Evolutionary conservation across 2,797 vertebrate genomes (phyloP), one percentile per base, ranked within the genome.

Genomic region (Ispidina lecontei): DNA sequence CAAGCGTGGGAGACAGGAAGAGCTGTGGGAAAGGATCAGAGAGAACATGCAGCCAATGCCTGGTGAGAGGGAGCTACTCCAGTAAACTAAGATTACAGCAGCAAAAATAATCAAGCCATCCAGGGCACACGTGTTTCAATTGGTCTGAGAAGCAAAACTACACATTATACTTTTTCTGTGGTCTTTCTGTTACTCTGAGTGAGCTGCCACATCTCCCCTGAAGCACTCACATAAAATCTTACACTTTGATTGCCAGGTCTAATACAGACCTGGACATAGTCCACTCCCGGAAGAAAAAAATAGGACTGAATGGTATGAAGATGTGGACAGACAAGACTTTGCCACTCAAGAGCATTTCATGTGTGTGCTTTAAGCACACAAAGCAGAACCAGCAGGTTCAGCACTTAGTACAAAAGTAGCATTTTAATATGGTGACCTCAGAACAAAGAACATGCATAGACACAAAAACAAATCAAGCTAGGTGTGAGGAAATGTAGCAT

Each of bases 1-100:
- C 94, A 94, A 83, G 93, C 54, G 76, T 95, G 91, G 91, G 93
- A 95, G 87, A 91, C 62, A 73, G 28, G 71, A 44, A 52, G 69
- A 71, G 54, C 82, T 92, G 69, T 94, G 91, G 93, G 95, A 93
- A 96, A 87, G 56, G 39, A 68, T 74, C 82, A 89, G 33, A 85
- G 92, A 80, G 72, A 92, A 84, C 67, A 43, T 2, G 87, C 39
- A 92, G 93, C 46, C 60, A 55, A 89, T 87, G 79, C 76, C 82
- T 77, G 79, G 74, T 79, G 92, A 89, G 84, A 93, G 59, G 26
- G 62, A 94, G 72, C 59, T 73, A 87, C 17, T 29, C 79, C 77
- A 95, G 82, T 80, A 68, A 92, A 93, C 31, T 47, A 58, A 79
- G 49, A 80, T n/a, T 80, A 63, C 41, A 87, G 54, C 19, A 91